These are phyloP conservation scores for Phengaris arion DNA, from an alignment of 2,888 invertebrate species.

Conservation along the genomic window DNA sequence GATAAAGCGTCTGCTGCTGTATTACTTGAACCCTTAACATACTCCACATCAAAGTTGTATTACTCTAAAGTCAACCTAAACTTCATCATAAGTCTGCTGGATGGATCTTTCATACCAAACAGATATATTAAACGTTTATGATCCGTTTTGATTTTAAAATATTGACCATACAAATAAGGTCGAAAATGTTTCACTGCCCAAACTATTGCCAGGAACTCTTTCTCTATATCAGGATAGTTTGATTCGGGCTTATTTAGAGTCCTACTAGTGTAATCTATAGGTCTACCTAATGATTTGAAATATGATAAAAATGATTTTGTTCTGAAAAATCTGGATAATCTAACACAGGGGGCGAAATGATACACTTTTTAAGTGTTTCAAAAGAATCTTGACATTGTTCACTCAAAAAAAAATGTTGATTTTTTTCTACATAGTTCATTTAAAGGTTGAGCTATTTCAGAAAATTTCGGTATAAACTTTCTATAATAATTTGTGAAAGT, in stretches of 20 bases:
- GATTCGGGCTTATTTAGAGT: too few species aligned
- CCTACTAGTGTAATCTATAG: too few species aligned
- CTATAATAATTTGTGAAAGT: too few species aligned
- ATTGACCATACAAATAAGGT: constrained; percentile 37
- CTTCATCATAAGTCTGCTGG: constrained; percentile 28
- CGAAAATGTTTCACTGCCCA: too few species aligned
- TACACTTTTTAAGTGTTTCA: constrained; percentile 34
- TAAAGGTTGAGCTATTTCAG: constrained; percentile 35
- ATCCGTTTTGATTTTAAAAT: constrained; percentile 28
- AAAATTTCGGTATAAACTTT: constrained; percentile 33
- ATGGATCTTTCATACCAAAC: constrained; percentile 30
- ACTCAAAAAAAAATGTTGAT: constrained; percentile 34
- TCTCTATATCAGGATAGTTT: too few species aligned
- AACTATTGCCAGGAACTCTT: too few species aligned
- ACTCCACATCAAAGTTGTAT: constrained; percentile 30
- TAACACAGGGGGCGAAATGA: constrained; percentile 31
- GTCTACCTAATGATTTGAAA: too few species aligned
- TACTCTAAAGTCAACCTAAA: constrained; percentile 34
- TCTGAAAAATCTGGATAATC: too few species aligned
- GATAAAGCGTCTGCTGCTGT: too few species aligned
- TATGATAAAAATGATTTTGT: too few species aligned
- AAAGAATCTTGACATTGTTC: constrained; percentile 32
- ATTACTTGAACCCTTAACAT: too few species aligned
- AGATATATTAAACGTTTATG: constrained; percentile 31
- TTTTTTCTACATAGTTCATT: constrained; percentile 38